phyloP scores from a whole-genome alignment of 2,888 invertebrate genomes.

The Drosophila affinis region DNA sequence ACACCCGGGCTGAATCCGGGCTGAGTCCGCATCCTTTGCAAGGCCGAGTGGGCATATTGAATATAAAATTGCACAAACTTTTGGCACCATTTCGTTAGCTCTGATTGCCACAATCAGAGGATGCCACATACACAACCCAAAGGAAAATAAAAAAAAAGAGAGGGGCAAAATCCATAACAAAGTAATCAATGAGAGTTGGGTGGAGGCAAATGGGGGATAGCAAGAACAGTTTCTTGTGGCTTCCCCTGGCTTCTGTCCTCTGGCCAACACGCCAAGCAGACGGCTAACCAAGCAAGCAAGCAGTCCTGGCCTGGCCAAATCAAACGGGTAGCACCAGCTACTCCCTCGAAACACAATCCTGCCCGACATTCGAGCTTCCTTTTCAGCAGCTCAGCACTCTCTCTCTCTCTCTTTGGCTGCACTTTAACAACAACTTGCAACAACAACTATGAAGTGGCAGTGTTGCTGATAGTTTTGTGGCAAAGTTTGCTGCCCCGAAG shows the following conservation, averaged over 20 bases:
- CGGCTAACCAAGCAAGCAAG: conserved; percentile 30
- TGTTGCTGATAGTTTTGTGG: conserved; percentile 57
- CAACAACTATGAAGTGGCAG: conserved; percentile 29
- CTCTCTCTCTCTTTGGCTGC: conserved; percentile 13
- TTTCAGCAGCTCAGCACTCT: conserved; percentile 28
- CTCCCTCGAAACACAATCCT: conserved; percentile 33
- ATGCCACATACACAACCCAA: conserved; percentile 11
- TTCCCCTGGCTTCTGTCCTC: conserved; percentile 66
- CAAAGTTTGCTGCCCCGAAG: conserved; percentile 49
- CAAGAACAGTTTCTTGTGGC: conserved; percentile 69
- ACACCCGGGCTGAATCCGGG: conserved; percentile 14
- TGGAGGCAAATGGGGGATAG: conserved; percentile 13
- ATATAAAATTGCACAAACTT: conserved; percentile 54
- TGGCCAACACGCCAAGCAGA: conserved; percentile 66
- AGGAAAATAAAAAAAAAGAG: conserved; percentile 44
- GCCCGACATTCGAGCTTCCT: conserved; percentile 48
- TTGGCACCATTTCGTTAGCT: conserved; percentile 45
- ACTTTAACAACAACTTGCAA: conserved; percentile 31
- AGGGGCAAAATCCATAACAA: conserved; percentile 76
- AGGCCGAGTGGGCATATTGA: conserved; percentile 42
- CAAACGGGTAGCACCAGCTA: conserved; percentile 10
- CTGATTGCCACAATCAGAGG: conserved; percentile 69
- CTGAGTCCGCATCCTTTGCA: conserved; percentile 6
- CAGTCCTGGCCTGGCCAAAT: conserved; percentile 17
- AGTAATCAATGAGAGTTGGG: conserved; percentile 72